These are phyloP conservation scores for Ectemnius continuus DNA, from an alignment of 2,888 invertebrate species.

Conservation along the genomic window DNA sequence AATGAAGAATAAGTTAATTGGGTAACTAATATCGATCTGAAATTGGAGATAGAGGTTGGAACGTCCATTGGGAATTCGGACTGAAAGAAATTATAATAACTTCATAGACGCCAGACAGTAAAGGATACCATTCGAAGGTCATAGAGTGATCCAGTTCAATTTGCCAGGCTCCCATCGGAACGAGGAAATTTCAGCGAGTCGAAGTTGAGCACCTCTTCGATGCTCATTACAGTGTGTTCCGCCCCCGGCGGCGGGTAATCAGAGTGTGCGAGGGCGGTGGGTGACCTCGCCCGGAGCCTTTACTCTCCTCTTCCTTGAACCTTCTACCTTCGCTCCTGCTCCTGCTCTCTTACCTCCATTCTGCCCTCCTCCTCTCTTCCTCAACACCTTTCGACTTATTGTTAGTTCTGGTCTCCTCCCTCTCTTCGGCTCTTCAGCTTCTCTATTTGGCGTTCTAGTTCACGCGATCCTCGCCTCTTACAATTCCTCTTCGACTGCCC, in stretches of 20 bases:
- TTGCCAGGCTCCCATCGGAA: not conserved
- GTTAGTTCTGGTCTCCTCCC: slow-evolving; percentile 30
- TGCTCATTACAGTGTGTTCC: slow-evolving; percentile 77
- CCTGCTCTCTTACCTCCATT: slow-evolving; percentile 33
- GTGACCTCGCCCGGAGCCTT: slow-evolving; percentile 77
- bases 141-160: not conserved
- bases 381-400: slow-evolving; percentile 22
- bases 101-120: too few relatives aligned
- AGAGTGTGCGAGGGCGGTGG: slow-evolving; percentile 72
- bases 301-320: slow-evolving; percentile 65
- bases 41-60: too few relatives aligned
- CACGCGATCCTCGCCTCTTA: too few relatives aligned
- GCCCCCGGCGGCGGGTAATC: slow-evolving; percentile 77
- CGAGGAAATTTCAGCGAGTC: slow-evolving; percentile 39
- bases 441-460: not conserved
- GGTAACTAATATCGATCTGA: too few relatives aligned
- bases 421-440: slow-evolving; percentile 55
- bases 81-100: too few relatives aligned
- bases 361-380: slow-evolving; percentile 37
- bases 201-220: slow-evolving; percentile 76
- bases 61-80: too few relatives aligned
- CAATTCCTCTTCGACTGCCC: not conserved
- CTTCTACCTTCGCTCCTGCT: slow-evolving; percentile 42
- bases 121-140: too few relatives aligned
- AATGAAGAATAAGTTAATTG: too few relatives aligned